phyloP scores from a whole-genome alignment of 2,888 invertebrate genomes.

The Tuta absoluta region DNA sequence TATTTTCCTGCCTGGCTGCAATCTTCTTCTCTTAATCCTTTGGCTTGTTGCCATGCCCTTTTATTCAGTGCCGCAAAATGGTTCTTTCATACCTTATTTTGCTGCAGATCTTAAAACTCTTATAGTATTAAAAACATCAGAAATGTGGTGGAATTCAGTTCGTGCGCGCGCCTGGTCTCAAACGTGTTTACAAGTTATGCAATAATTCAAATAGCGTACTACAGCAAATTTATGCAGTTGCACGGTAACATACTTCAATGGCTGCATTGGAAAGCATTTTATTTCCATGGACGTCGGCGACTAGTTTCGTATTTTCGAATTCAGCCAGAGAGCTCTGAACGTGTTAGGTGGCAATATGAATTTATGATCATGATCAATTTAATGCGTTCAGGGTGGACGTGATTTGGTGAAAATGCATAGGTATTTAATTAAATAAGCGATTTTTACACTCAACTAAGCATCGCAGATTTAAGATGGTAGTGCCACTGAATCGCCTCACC shows the following conservation, averaged over 20 bases:
- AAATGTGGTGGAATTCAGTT: constrained; percentile 47
- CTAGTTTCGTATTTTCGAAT: constrained; percentile 66
- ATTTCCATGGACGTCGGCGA: constrained; percentile 68
- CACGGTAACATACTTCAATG: constrained; percentile 77
- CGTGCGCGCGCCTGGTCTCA: constrained; percentile 58
- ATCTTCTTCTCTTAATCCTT: constrained; percentile 31
- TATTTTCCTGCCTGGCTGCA: constrained; percentile 28
- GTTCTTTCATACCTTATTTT: constrained; percentile 26
- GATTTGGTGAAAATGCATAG: constrained; percentile 59
- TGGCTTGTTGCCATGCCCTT: constrained; percentile 31
- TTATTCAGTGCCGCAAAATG: constrained; percentile 28
- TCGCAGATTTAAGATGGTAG: constrained; percentile 40
- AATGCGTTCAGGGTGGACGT: constrained; percentile 66
- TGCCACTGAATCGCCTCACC: constrained; percentile 22
- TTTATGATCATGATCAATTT: constrained; percentile 73
- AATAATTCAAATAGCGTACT: constrained; percentile 76
- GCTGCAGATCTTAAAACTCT: constrained; percentile 20
- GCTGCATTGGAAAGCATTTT: constrained; percentile 77
- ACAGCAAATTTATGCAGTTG: constrained; percentile 75
- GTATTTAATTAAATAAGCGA: constrained; percentile 67
- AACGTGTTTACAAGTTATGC: constrained; percentile 79
- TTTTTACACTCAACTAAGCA: constrained; percentile 55
- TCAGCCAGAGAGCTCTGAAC: constrained; percentile 59
- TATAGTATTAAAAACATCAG: constrained; percentile 31
- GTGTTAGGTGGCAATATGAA: constrained; percentile 74